phyloP scores from a whole-genome alignment of 2,797 vertebrate genomes.

The Betta splendens region DNA sequence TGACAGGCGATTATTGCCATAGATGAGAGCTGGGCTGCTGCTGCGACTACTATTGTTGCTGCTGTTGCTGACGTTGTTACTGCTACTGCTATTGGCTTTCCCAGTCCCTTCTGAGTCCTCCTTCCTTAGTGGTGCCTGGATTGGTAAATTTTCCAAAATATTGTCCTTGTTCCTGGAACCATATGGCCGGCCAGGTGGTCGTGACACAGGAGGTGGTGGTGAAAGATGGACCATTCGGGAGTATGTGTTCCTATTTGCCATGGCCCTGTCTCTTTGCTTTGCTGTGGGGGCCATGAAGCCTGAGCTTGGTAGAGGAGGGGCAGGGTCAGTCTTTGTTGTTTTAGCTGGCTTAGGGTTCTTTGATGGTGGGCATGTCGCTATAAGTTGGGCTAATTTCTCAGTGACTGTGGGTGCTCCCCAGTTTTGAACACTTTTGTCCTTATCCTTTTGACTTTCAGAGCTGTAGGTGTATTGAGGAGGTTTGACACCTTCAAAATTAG shows the following conservation, averaged over 20 bases:
- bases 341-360: conserved; percentile 93
- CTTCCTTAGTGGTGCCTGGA: conserved; percentile 63
- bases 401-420: conserved; percentile 93
- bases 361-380: conserved; percentile 93
- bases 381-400: conserved; percentile 95
- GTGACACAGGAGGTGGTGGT: conserved; percentile 80
- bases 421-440: conserved; percentile 86
- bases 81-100: conserved; percentile 68
- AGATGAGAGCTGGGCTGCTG: conserved; percentile 74
- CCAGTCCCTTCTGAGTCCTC: conserved; percentile 74
- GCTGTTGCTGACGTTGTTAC: conserved; percentile 54
- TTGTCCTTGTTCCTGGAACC: conserved; percentile 83
- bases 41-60: conserved; percentile 71
- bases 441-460: conserved; percentile 77
- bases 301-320: conserved; percentile 72
- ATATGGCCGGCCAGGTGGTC: conserved; percentile 83
- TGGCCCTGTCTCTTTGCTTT: conserved; percentile 81
- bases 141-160: conserved; percentile 68
- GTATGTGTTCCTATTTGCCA: conserved; percentile 84
- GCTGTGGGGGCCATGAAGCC: conserved; percentile 83
- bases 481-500: conserved; percentile 74
- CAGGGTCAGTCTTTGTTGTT: conserved; percentile 73
- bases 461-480: conserved; percentile 73
- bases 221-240: conserved; percentile 81
- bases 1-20: conserved; percentile 68